Conservation (phyloP, 2,797 vertebrate species). For the Antennarius maculatus region DNA sequence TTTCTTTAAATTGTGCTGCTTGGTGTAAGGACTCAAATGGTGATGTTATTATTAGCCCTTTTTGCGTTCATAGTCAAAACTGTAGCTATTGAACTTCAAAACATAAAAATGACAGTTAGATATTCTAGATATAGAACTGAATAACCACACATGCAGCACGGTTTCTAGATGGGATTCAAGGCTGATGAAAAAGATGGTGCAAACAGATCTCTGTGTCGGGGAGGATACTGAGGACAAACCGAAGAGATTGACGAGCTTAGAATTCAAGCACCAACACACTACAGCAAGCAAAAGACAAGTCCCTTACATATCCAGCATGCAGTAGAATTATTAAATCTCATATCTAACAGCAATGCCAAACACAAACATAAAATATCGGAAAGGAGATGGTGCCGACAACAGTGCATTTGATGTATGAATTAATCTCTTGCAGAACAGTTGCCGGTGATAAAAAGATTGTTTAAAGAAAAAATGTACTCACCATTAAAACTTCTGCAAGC, state of each 20-base stretch:
- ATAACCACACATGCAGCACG: slow-evolving; percentile 7
- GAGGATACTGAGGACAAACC: slow-evolving; percentile 11
- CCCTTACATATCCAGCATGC: not conserved
- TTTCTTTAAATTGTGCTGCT: slow-evolving; percentile 1
- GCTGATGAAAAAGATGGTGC: slow-evolving; percentile 3
- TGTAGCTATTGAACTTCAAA: not conserved
- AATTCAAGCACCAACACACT: slow-evolving; percentile 17
- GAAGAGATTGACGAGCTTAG: not conserved
- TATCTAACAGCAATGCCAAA: slow-evolving; percentile 9
- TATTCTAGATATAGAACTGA: slow-evolving; percentile 12
- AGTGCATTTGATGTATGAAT: slow-evolving; percentile 26
- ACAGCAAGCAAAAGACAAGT: slow-evolving; percentile 5
- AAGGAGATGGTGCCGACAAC: slow-evolving; percentile 14
- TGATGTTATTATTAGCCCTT: not conserved
- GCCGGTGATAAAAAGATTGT: slow-evolving; percentile 3
- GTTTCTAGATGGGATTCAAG: slow-evolving; percentile 17
- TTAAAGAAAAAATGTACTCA: slow-evolving; percentile 12
- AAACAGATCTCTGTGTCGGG: not conserved
- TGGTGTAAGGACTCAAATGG: slow-evolving; percentile 11
- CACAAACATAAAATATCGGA: slow-evolving; percentile 10
- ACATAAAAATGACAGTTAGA: not conserved
- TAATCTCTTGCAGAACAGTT: slow-evolving; percentile 26
- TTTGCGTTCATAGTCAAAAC: slow-evolving; percentile 15
- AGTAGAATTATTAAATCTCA: slow-evolving; percentile 14
- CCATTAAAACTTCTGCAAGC: slow-evolving; percentile 37